These are phyloP conservation scores for Epistrophella euchroma DNA, from an alignment of 2,888 invertebrate species.

Conservation along the genomic window DNA sequence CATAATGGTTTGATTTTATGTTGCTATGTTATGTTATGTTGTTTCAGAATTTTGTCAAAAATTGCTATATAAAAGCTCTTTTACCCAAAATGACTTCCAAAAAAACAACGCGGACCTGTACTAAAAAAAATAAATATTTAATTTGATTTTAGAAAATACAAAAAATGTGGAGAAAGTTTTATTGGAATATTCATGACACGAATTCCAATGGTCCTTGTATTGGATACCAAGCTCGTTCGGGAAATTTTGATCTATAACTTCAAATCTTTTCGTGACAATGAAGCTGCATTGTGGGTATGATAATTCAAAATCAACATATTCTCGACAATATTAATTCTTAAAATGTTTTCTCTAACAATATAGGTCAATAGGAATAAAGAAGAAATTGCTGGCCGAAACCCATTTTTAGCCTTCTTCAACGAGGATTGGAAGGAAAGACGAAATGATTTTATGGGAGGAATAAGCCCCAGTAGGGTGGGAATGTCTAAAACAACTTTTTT, in stretches of 20 bases:
- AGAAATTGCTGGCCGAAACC: constrained; percentile 78
- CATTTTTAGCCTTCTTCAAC: constrained; percentile 78
- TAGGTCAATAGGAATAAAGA: constrained; percentile 74
- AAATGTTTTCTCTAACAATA: background rate
- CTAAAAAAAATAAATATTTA: background rate
- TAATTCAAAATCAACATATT: background rate
- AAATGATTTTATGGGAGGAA: constrained; percentile 76
- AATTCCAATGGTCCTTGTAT: constrained; percentile 79
- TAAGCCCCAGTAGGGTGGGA: constrained; percentile 62
- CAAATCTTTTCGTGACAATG: constrained; percentile 73
- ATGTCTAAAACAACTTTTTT: no score
- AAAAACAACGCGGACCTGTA: no score
- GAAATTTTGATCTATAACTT: constrained; percentile 78
- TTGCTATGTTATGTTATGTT: no score
- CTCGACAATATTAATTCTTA: background rate
- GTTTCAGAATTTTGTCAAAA: no score
- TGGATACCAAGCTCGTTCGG: constrained; percentile 79
- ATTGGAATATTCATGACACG: constrained; percentile 81
- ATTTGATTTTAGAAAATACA: constrained; percentile 19
- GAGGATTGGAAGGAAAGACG: constrained; percentile 78
- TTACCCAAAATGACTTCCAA: no score
- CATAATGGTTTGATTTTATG: no score
- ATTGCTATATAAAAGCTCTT: no score
- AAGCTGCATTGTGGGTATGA: constrained; percentile 60
- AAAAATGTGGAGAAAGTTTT: constrained; percentile 69